These are phyloP conservation scores for Drosophila yooni DNA, from an alignment of 2,888 invertebrate species.

Conservation along the genomic window DNA sequence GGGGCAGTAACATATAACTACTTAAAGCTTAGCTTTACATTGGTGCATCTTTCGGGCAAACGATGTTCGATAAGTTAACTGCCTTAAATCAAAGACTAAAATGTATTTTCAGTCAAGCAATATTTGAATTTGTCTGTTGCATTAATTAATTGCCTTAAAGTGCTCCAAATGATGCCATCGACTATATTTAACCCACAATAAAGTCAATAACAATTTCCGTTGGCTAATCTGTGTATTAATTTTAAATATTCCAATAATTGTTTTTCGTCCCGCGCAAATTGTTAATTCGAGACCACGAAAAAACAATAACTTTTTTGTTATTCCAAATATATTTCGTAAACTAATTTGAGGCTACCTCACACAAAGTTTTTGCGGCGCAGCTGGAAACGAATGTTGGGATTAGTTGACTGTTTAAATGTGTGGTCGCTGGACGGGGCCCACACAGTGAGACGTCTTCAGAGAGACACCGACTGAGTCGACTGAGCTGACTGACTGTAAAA, in stretches of 20 bases:
- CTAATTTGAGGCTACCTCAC: slow-evolving; percentile 1
- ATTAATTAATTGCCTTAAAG: neutral
- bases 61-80: slow-evolving; percentile 5
- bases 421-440: slow-evolving; percentile 36
- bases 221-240: neutral
- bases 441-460: slow-evolving; percentile 36
- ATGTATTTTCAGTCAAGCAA: neutral
- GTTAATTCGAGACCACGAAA: neutral
- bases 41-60: slow-evolving; percentile 4
- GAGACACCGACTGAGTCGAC: slow-evolving; percentile 23
- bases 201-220: neutral
- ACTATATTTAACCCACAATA: neutral
- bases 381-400: slow-evolving; percentile 20
- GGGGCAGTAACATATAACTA: neutral
- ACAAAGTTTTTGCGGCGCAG: slow-evolving; percentile 13
- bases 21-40: slow-evolving; percentile 16
- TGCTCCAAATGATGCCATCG: neutral
- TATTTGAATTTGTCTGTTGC: neutral
- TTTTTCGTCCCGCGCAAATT: neutral
- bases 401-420: slow-evolving; percentile 26
- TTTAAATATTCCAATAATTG: neutral
- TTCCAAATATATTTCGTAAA: neutral
- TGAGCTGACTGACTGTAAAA: slow-evolving; percentile 41
- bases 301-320: neutral
- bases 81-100: slow-evolving; percentile 1